Evolutionary conservation across 2,888 invertebrate species (phyloP), one percentile per base, ranked within the genome.

Genomic region (Sminthurides aquaticus): DNA sequence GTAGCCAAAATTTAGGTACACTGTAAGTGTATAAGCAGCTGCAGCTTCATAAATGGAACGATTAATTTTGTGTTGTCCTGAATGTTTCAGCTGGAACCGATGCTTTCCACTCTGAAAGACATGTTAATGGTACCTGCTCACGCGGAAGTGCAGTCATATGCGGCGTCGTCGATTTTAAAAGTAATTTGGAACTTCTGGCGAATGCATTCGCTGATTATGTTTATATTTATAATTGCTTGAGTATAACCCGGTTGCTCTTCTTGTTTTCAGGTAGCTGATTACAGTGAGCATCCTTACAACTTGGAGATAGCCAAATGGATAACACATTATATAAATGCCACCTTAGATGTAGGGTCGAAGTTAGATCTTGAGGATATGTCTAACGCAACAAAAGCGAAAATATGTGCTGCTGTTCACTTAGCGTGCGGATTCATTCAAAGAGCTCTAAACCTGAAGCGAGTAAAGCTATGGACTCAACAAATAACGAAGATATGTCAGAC

Each of bases 251-350:
- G 54, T 18, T 54, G 8, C 8, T 54, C 20, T 54, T 20, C 54
- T 54, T 34, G 20, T 59, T 60, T 25, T 3, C 18, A 62, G 57
- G 48, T 62, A 27, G 57, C 62, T 22, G 62, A 62, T 22, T 56
- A 18, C 43, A 62, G 62, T 28, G 57, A 62, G 25, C 20, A 43
- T 26, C 62, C 62, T 5, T 62, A 56, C n/a, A 62, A 62, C 43
- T 49, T 62, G 20, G 62, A 62, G 18, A 34, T 62, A 15, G 25
- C 57, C 27, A 56, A n/a, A 28, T 62, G 62, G 62, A 49, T 62
- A 5, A 62, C 62, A 3, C 22, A 48, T 24, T 62, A 56, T 28
- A 57, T 62, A 18, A 57, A 56, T 2, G 57, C 27, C 8, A 54
- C 56, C 25, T 29, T 62, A 25, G 57, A 24, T 20, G 56, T 20